These are phyloP conservation scores for Lutjanus argentimaculatus DNA, from an alignment of 2,797 vertebrate species.

Conservation along the genomic window DNA sequence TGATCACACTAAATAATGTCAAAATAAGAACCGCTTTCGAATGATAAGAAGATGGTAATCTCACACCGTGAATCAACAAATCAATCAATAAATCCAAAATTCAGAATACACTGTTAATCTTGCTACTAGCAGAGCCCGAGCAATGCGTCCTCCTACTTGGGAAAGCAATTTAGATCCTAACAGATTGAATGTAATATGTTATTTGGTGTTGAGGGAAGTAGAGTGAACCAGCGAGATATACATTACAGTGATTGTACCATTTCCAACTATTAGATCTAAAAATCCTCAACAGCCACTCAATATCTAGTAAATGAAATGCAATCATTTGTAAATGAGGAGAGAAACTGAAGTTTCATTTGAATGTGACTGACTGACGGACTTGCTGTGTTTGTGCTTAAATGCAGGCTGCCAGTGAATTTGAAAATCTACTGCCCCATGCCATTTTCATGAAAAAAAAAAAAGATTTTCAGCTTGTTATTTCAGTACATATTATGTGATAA, in stretches of 20 bases:
- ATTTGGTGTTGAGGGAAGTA: conserved; percentile 1
- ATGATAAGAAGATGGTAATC: neutral
- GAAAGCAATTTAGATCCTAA: conserved; percentile 29
- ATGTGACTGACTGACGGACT: conserved; percentile 6
- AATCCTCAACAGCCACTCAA: neutral
- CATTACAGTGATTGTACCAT: conserved; percentile 16
- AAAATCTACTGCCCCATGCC: neutral
- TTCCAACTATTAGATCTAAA: conserved; percentile 33
- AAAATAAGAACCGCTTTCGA: neutral
- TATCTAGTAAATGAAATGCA: conserved; percentile 28
- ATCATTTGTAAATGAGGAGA: conserved; percentile 22
- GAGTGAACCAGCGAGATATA: conserved; percentile 12
- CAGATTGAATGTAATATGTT: conserved; percentile 29
- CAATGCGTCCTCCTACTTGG: neutral
- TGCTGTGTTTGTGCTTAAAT: neutral
- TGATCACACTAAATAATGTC: neutral
- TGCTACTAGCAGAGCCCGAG: neutral
- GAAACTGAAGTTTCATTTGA: conserved; percentile 25
- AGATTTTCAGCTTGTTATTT: neutral
- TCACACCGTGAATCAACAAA: conserved; percentile 14
- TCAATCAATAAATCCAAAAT: conserved; percentile 8
- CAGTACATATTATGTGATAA: conserved; percentile 21
- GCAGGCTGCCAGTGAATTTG: neutral
- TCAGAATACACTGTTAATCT: conserved; percentile 1
- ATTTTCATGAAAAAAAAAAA: neutral